These are phyloP conservation scores for Actinemys pallida DNA, from an alignment of 2,113 vertebrate species.

Conservation along the genomic window DNA sequence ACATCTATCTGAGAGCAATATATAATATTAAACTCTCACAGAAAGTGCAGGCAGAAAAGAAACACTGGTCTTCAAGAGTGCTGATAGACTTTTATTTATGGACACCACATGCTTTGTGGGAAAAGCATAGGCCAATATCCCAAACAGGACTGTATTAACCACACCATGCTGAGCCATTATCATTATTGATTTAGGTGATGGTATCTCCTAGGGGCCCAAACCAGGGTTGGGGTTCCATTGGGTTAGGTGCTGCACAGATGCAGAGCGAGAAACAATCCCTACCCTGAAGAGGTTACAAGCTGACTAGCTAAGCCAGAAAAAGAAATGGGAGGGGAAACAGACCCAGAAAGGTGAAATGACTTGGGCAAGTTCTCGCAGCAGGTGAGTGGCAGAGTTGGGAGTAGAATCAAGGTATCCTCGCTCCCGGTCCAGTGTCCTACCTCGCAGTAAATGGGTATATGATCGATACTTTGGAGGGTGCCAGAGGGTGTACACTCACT, in stretches of 20 bases:
- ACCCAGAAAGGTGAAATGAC: fast-evolving
- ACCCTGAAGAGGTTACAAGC: not conserved
- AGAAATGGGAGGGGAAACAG: not conserved
- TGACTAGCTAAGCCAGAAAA: not conserved
- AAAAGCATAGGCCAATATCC: not conserved
- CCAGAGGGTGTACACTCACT: not conserved
- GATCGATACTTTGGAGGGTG: not conserved
- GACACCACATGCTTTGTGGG: not conserved
- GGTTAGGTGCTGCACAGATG: not conserved
- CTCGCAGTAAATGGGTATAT: not conserved
- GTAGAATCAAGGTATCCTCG: not conserved
- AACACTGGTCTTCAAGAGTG: not conserved
- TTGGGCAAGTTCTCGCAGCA: not conserved
- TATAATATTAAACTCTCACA: slow-evolving; percentile 36
- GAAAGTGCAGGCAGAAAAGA: not conserved
- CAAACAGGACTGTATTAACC: not conserved
- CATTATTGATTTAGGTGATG: not conserved
- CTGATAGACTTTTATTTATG: not conserved
- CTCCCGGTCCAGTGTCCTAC: not conserved
- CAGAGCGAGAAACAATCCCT: not conserved
- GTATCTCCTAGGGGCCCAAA: not conserved
- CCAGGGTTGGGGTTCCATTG: not conserved
- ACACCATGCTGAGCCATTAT: not conserved
- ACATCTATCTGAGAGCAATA: not conserved
- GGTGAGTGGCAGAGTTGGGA: slow-evolving; percentile 1